These are phyloP conservation scores for Bufotes viridis DNA, from an alignment of 2,797 vertebrate genomes.

Conservation along the genomic window DNA sequence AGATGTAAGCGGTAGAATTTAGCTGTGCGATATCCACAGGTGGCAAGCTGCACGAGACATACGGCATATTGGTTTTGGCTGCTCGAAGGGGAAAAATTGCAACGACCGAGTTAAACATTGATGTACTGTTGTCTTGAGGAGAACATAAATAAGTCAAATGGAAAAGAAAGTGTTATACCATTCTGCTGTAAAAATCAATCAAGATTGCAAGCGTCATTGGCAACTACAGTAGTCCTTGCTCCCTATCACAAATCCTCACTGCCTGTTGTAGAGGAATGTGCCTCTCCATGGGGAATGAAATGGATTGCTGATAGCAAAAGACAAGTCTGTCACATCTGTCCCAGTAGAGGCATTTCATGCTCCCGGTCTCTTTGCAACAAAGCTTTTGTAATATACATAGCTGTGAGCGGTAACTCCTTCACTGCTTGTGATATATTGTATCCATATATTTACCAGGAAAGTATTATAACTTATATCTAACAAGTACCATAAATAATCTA, in stretches of 20 bases:
- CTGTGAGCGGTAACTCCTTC: slow-evolving; percentile 47
- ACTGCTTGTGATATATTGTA: not conserved
- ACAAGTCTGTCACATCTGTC: slow-evolving; percentile 61
- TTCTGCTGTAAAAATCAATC: slow-evolving; percentile 57
- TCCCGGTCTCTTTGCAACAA: slow-evolving; percentile 49
- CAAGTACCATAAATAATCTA: too few relatives aligned
- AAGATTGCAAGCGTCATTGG: slow-evolving; percentile 58
- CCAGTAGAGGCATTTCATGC: slow-evolving; percentile 60
- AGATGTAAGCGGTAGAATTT: slow-evolving; percentile 24
- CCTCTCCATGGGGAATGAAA: slow-evolving; percentile 58
- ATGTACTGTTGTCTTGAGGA: slow-evolving; percentile 42
- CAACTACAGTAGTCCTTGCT: slow-evolving; percentile 44
- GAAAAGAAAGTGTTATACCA: slow-evolving; percentile 49
- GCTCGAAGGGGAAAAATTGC: slow-evolving; percentile 18
- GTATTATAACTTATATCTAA: not conserved
- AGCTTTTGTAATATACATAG: slow-evolving; percentile 44
- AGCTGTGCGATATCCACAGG: slow-evolving; percentile 20
- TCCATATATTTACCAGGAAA: not conserved
- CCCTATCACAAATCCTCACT: slow-evolving; percentile 55
- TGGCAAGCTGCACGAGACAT: not conserved
- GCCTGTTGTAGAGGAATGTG: slow-evolving; percentile 55
- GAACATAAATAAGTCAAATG: slow-evolving; percentile 57
- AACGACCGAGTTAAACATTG: slow-evolving; percentile 39
- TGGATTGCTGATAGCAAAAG: slow-evolving; percentile 62
- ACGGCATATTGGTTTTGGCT: slow-evolving; percentile 14